These are phyloP conservation scores for Plagodis dolabraria DNA, from an alignment of 2,888 invertebrate genomes.

Conservation along the genomic window DNA sequence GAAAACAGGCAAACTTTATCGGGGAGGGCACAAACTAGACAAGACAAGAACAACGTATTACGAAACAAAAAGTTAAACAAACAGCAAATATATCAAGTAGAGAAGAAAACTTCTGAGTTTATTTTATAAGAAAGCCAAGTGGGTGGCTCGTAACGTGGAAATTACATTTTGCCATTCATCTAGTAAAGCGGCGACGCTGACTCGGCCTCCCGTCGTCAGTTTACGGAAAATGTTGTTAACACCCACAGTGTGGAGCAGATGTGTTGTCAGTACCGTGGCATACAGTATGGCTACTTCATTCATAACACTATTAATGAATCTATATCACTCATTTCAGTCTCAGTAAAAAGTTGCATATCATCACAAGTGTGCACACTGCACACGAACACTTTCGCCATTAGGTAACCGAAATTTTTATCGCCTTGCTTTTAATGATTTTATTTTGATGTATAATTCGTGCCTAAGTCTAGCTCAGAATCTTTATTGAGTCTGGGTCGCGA, in stretches of 20 bases:
- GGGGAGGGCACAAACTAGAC: background rate
- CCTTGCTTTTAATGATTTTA: no score
- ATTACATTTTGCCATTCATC: slow-evolving; percentile 44
- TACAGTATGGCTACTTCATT: background rate
- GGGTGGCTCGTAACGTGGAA: slow-evolving; percentile 26
- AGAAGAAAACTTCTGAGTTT: slow-evolving; percentile 1
- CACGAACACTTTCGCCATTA: no score
- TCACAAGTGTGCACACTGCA: no score
- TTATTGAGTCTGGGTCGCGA: no score
- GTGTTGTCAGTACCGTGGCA: slow-evolving; percentile 2
- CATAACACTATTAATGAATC: no score
- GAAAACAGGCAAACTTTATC: background rate
- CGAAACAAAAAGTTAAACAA: slow-evolving; percentile 9
- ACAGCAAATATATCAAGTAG: slow-evolving; percentile 1
- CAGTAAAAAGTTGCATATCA: no score
- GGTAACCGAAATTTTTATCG: no score
- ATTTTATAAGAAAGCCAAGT: slow-evolving; percentile 16
- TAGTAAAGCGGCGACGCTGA: slow-evolving; percentile 26
- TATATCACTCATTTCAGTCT: no score
- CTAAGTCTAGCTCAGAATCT: no score
- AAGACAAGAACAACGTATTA: background rate
- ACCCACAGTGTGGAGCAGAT: slow-evolving; percentile 21
- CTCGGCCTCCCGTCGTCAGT: slow-evolving; percentile 34
- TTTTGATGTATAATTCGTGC: no score
- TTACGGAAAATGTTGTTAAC: slow-evolving; percentile 28